Evolutionary conservation across 1,140 invertebrate species (phyloP).

Genomic region (Dermatophagoides farinae): DNA sequence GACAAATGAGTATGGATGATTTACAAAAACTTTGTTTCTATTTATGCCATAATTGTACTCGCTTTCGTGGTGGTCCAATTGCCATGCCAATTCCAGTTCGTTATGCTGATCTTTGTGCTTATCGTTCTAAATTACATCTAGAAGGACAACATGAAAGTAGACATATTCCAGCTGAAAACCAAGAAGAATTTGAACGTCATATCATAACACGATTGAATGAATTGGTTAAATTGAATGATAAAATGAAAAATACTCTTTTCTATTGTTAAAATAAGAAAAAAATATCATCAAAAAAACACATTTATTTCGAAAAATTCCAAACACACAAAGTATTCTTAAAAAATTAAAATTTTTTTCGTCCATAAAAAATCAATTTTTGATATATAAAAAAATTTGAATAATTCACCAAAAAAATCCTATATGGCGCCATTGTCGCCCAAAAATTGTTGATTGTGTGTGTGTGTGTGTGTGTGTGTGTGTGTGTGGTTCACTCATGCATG

Average conservation of each 20-base stretch:
- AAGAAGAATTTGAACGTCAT: not conserved
- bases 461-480: too few species aligned
- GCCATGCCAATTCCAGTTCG: slow-evolving; percentile 51
- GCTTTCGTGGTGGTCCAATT: slow-evolving; percentile 13
- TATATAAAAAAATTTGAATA: too few species aligned
- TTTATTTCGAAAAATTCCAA: too few species aligned
- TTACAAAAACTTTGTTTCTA: slow-evolving; percentile 19
- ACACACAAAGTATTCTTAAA: too few species aligned
- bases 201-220: not conserved
- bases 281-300: too few species aligned
- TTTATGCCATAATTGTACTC: slow-evolving; percentile 19
- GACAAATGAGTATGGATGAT: slow-evolving; percentile 17
- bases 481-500: too few species aligned
- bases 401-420: too few species aligned
- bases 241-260: not conserved
- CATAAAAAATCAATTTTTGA: too few species aligned
- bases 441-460: too few species aligned
- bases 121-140: slow-evolving; percentile 18
- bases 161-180: not conserved
- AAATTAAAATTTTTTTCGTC: too few species aligned
- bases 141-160: not conserved
- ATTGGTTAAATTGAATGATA: not conserved
- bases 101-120: slow-evolving; percentile 23
- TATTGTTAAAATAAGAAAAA: not conserved
- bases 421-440: too few species aligned